phyloP scores from a whole-genome alignment of 2,888 invertebrate species.

The Xanthostigma xanthostigma region DNA sequence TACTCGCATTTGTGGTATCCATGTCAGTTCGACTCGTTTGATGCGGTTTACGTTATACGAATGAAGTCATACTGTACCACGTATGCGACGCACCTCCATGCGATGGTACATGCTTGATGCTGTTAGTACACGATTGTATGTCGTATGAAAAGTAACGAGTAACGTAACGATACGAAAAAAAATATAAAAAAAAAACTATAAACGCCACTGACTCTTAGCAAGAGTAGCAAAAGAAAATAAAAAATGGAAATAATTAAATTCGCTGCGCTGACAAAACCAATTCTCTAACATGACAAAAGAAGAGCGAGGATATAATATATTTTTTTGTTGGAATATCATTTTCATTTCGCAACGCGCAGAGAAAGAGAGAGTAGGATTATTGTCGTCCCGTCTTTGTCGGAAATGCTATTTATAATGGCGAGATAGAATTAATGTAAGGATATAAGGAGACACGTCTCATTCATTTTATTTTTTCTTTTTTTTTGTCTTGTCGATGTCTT shows the following conservation, averaged over 20 bases:
- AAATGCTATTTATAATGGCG: neutral
- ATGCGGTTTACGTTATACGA: no score
- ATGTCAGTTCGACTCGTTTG: no score
- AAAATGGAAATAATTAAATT: constrained; percentile 3
- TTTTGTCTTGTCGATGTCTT: neutral
- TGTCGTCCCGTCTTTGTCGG: neutral
- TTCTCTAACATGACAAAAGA: neutral
- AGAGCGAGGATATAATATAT: neutral
- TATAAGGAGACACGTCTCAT: neutral
- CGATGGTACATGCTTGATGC: no score
- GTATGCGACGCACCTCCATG: no score
- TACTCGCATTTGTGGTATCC: no score
- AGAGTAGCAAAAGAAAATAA: neutral
- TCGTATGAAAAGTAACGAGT: no score
- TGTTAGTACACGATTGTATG: no score
- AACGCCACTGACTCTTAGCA: no score
- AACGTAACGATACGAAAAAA: no score
- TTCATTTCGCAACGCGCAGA: neutral
- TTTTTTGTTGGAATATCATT: constrained; percentile 1
- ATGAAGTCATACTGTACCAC: no score
- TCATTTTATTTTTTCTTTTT: neutral
- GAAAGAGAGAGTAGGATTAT: neutral
- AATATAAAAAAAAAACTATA: no score
- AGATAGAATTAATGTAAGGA: neutral
- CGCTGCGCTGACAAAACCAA: constrained; percentile 2